Base-by-base conservation (phyloP, 2,797 vertebrate genomes). In the Sebastiscus albofasciatus region DNA sequence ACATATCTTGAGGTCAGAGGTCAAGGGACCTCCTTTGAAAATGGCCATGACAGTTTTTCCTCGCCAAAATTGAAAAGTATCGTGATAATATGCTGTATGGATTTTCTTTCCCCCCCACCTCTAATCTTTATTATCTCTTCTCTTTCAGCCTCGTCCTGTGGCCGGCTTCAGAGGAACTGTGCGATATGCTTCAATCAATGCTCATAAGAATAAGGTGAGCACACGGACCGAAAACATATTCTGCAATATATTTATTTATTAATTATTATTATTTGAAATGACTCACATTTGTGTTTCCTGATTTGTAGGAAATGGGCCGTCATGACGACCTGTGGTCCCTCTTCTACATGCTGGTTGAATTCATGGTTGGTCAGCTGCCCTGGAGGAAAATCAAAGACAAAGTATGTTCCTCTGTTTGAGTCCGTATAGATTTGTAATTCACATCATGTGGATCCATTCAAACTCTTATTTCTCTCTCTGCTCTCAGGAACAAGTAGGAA, bases 371-470 rank as follows among this genome's bases (percentile, higher is more conserved):
- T 65, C 98, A 99, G 82, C 95, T 99, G 72, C 98, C 98, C 79
- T 99, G 98, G 98, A 97, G 98, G 89, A 99, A 99, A 95, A 98
- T 99, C 92, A 99, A 99, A 93, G 98, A 99, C 86, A 99, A 99
- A 96, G 99, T 99, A 96, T 87, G 94, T 76, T 8, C 7, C 27
- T 78, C 29, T 12, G 10, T 26, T 7, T 55, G 62, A 22, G 6
- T 67, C 9, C 2, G 3, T 18, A 2, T n/a, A 7, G 5, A 67
- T 16, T 67, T 39, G 22, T 42, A 46, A 67, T 8, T 27, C 11
- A 27, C 26, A 10, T 33, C 8, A 27, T 5, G 2, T 77, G 2
- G n/a, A 14, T 80, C 6, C 10, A n/a, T 52, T 60, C 4, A n/a
- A 26, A 24, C 10, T 14, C 8, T n/a, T 31, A 6, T 54, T 76